Percentiles rank a stretch among this genome's conserved stretches.
phyloP scores from a whole-genome alignment of 2,797 vertebrate genomes.

The Lacerta viridis region DNA sequence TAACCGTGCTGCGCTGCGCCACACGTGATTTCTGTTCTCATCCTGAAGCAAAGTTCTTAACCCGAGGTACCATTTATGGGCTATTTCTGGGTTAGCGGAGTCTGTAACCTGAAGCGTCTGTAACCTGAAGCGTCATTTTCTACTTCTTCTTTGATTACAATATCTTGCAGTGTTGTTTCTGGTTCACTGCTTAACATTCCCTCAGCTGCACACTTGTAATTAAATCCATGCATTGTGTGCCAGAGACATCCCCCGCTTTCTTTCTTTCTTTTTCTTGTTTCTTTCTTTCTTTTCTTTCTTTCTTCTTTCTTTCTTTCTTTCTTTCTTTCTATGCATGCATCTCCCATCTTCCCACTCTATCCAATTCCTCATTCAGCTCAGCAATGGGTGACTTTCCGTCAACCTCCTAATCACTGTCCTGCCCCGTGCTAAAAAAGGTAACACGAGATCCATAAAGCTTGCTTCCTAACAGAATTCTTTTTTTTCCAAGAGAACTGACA shows the following conservation, averaged over 20 bases:
- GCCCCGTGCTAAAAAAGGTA: constrained; percentile 35
- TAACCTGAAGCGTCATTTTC: not conserved
- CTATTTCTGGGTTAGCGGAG: too few relatives aligned
- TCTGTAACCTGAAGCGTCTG: too few relatives aligned
- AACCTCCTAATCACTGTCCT: constrained; percentile 63
- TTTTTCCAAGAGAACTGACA: constrained; percentile 41
- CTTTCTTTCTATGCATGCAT: constrained; percentile 57
- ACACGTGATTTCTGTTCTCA: too few relatives aligned
- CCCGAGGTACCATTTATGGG: too few relatives aligned
- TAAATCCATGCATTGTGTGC: constrained; percentile 60
- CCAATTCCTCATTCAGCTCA: constrained; percentile 57
- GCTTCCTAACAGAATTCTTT: constrained; percentile 45
- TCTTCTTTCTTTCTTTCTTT: not conserved
- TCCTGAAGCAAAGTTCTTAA: too few relatives aligned
- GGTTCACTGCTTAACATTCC: constrained; percentile 48
- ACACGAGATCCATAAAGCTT: constrained; percentile 30
- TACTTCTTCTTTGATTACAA: not conserved
- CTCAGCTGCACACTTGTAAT: constrained; percentile 66
- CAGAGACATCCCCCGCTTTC: not conserved
- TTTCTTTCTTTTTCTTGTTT: too few relatives aligned
- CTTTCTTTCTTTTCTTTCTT: too few relatives aligned
- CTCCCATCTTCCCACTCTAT: constrained; percentile 54
- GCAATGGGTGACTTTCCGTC: constrained; percentile 70
- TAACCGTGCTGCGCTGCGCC: too few relatives aligned
- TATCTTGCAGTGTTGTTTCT: constrained; percentile 32